A percentile compares a stretch with the other conserved stretches of the same genome.
Conservation (phyloP, 2,113 vertebrate genomes). For the Oriolus oriolus region DNA sequence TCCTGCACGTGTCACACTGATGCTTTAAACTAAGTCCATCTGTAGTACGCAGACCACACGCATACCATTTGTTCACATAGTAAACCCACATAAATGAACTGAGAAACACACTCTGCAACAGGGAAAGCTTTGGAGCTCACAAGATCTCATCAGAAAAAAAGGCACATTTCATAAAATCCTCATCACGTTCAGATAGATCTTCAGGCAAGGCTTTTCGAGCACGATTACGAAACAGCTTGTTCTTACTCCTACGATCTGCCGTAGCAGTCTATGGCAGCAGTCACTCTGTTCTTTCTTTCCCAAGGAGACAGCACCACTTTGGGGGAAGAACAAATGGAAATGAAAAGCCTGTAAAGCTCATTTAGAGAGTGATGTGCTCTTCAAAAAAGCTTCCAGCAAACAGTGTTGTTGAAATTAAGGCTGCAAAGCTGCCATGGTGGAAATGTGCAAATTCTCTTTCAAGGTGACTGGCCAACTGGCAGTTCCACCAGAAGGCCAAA, state of each 20-base stretch:
- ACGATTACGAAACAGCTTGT: constrained; percentile 21
- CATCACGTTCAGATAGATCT: constrained; percentile 67
- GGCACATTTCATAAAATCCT: constrained; percentile 81
- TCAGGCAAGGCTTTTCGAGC: constrained; percentile 54
- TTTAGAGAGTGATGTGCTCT: constrained; percentile 73
- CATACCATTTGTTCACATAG: constrained; percentile 72
- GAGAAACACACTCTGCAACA: constrained; percentile 66
- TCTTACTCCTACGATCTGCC: constrained; percentile 31
- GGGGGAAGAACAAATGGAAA: constrained; percentile 65
- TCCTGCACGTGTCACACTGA: constrained; percentile 75
- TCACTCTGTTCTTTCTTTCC: constrained; percentile 21
- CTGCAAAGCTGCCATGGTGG: constrained; percentile 82
- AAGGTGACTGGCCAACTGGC: constrained; percentile 69
- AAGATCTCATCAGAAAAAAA: constrained; percentile 76
- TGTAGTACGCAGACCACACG: constrained; percentile 64
- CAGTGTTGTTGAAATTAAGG: constrained; percentile 72
- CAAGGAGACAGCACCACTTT: constrained; percentile 77
- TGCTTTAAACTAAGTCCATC: constrained; percentile 69
- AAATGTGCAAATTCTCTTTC: constrained; percentile 87
- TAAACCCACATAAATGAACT: constrained; percentile 60
- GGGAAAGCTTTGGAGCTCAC: constrained; percentile 77
- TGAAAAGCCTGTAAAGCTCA: constrained; percentile 67
- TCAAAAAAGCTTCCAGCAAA: constrained; percentile 73
- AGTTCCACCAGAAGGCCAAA: constrained; percentile 66
- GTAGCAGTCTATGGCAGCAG: constrained; percentile 19